Percentiles rank a stretch among this genome's conserved stretches.
Evolutionary conservation across 2,113 vertebrate species (phyloP).

Genomic region (Rhinopithecus roxellana): DNA sequence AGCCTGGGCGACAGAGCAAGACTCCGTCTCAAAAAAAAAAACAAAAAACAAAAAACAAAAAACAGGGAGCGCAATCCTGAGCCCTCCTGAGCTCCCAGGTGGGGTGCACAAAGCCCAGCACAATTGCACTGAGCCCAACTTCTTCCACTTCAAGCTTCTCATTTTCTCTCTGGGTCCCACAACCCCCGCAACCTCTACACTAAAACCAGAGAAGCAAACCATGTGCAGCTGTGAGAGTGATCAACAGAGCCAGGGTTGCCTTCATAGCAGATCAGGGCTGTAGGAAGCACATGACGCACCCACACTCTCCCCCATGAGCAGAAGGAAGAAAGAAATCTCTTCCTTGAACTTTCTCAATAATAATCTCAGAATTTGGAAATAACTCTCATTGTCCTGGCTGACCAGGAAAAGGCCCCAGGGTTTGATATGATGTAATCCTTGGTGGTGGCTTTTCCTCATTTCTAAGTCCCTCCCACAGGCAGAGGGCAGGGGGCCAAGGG

Average conservation of each 20-base stretch:
- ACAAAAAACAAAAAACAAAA: too few species aligned
- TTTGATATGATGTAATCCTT: not conserved
- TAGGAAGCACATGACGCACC: rapidly evolving
- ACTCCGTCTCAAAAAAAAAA: too few species aligned
- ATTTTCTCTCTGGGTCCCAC: not conserved
- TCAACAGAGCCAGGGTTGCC: rapidly evolving
- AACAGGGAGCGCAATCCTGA: not conserved
- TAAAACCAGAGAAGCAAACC: not conserved
- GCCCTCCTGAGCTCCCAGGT: rapidly evolving
- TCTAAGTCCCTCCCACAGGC: not conserved
- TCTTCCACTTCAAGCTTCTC: not conserved
- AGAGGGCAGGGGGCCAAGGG: not conserved
- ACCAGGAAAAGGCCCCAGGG: constrained; percentile 17
- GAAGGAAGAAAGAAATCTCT: not conserved
- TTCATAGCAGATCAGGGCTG: rapidly evolving
- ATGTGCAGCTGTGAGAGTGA: not conserved
- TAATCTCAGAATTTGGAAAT: not conserved
- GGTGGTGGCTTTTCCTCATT: not conserved
- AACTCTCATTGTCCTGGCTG: not conserved
- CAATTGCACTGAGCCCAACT: rapidly evolving
- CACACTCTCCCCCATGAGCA: not conserved
- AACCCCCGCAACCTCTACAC: too few species aligned
- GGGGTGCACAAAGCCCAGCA: too few species aligned
- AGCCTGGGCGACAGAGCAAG: too few species aligned
- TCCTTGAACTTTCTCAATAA: constrained; percentile 2